Conservation (phyloP, 30 jellyfish, hydroid and myxozoan genomes). For the Pseudorhiza aurosa region DNA sequence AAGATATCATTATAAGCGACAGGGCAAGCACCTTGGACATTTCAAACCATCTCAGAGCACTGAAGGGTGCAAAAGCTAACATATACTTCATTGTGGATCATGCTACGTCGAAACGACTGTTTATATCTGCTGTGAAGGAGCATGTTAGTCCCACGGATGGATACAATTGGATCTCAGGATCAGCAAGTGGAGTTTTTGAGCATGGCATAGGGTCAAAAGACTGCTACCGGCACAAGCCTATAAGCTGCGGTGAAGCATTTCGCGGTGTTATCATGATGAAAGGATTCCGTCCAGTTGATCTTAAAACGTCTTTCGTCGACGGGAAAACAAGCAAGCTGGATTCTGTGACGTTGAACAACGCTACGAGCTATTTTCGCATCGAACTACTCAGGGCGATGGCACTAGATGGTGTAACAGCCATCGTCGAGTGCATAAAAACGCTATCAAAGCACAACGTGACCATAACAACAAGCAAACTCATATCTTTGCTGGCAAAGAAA, state of each 20-base stretch:
- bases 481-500: background rate
- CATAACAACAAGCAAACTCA: slow-evolving; percentile 1
- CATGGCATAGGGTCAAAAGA: slow-evolving; percentile 41
- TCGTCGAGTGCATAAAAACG: background rate
- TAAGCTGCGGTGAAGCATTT: slow-evolving; percentile 54
- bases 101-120: slow-evolving; percentile 2
- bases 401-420: slow-evolving; percentile 38
- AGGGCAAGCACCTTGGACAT: background rate
- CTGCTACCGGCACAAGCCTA: slow-evolving; percentile 43
- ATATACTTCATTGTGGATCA: slow-evolving; percentile 30
- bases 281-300: background rate
- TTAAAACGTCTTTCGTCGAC: background rate
- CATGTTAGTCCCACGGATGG: slow-evolving; percentile 53
- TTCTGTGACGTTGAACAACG: background rate
- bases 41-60: background rate
- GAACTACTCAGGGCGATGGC: slow-evolving; percentile 28
- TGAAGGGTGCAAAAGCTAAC: background rate
- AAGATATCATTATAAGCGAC: slow-evolving; percentile 20
- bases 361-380: background rate
- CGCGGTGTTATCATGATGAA: slow-evolving; percentile 30
- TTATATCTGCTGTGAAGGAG: slow-evolving; percentile 44
- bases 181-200: slow-evolving; percentile 45
- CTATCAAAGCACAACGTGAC: background rate
- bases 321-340: background rate
- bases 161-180: slow-evolving; percentile 67